Base-by-base conservation (phyloP, 2,797 vertebrate genomes). In the Clarias pachynema region DNA sequence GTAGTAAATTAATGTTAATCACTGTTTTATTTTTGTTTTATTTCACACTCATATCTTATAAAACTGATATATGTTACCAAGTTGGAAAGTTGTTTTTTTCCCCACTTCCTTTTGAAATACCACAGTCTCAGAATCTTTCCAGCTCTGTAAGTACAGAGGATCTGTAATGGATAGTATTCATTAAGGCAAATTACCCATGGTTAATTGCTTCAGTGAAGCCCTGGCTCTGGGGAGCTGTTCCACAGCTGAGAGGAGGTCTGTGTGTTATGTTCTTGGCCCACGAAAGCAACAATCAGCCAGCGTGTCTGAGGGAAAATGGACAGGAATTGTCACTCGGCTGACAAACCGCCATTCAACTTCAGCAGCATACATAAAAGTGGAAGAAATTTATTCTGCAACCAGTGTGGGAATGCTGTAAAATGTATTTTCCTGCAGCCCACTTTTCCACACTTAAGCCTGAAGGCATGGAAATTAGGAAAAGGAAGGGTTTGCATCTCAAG, bases 401-500 rank as follows among this genome's bases (percentile, higher is more conserved):
- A 93, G 93, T 95, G 92, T 94, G 94, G 94, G 94, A 96, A 95
- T 93, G 89, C 93, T 91, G 88, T 92, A 90, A 94, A 94, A 94
- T 95, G 90, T 91, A 89, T 90, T 96, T 95, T 96, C 93, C 91
- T 94, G 91, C 91, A 93, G 91, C 91, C 92, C 91, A 90, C 92
- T 93, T 95, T 93, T 93, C 91, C 93, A 94, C 92, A 94, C 90
- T 92, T 91, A 89, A 94, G 94, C 94, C 93, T 93, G 94, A 83
- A 91, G 92, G 90, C 94, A 93, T 93, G 94, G 86, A 92, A 89
- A 84, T 85, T 40, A 85, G 88, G 44, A 75, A 40, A 80, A 69
- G 91, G 92, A 94, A 93, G 89, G 91, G 81, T 86, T 89, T 88
- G 86, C 24, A 65, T 92, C 92, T 90, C 90, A 40, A 5, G 87